Percentiles rank a stretch among this genome's conserved stretches.
Evolutionary conservation across 2,797 vertebrate genomes (phyloP).

Genomic region (Chloroceryle amazona): DNA sequence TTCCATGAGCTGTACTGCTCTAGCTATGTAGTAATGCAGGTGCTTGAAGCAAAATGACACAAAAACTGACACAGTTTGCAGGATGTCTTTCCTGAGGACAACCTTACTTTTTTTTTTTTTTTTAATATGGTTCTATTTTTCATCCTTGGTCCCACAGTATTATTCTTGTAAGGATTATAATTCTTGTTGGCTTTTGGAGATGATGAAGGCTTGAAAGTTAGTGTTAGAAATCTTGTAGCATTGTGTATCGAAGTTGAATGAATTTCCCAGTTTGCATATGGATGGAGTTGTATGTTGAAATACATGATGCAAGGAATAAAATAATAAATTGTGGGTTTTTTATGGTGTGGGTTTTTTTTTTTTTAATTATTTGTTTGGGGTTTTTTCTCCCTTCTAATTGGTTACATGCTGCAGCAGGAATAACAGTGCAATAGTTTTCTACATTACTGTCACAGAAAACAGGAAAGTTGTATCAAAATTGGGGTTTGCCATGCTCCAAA

Average conservation of each 20-base stretch:
- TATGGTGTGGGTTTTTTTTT: no score
- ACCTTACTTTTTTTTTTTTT: not conserved
- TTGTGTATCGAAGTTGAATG: not conserved
- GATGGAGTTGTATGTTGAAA: not conserved
- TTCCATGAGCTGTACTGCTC: accelerated
- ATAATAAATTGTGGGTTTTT: no score
- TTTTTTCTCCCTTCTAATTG: not conserved
- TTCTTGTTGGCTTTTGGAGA: not conserved
- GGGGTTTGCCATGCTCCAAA: accelerated
- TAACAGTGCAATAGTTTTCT: not conserved
- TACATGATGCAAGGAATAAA: not conserved
- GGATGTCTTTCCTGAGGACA: not conserved
- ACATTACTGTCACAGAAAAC: not conserved
- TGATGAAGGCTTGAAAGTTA: not conserved
- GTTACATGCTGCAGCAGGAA: not conserved
- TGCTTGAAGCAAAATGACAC: not conserved
- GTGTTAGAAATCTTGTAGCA: not conserved
- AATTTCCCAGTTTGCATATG: accelerated
- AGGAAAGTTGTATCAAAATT: not conserved
- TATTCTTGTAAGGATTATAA: not conserved
- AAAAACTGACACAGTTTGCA: not conserved
- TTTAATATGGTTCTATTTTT: not conserved
- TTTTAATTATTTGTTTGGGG: not conserved
- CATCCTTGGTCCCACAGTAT: not conserved
- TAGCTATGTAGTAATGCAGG: not conserved